phyloP scores from a whole-genome alignment of 2,797 vertebrate genomes.

The Trichosurus vulpecula region DNA sequence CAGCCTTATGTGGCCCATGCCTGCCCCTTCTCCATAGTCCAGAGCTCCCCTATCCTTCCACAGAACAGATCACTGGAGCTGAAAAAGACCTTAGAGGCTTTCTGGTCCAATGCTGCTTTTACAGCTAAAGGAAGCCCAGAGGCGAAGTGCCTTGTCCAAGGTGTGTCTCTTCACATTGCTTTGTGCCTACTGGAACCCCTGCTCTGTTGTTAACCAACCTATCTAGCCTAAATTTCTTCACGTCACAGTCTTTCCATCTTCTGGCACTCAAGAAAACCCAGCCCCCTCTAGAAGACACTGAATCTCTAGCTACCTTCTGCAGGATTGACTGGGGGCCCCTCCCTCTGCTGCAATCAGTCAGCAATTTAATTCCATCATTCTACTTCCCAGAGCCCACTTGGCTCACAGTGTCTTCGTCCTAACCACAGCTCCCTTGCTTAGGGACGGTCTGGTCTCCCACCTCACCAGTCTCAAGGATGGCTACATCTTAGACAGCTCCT shows the following conservation, averaged over 20 bases:
- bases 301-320: not conserved
- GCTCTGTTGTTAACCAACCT: not conserved
- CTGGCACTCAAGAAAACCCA: too few species aligned
- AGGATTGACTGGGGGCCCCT: not conserved
- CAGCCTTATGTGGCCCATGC: too few species aligned
- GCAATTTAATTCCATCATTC: not conserved
- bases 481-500: not conserved
- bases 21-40: not conserved
- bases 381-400: not conserved
- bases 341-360: not conserved
- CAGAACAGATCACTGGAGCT: not conserved
- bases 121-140: not conserved
- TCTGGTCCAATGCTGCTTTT: not conserved
- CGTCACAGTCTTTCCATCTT: not conserved
- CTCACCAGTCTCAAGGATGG: not conserved
- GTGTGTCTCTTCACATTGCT: not conserved
- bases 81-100: not conserved
- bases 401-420: not conserved
- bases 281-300: not conserved
- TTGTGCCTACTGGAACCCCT: not conserved
- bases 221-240: not conserved
- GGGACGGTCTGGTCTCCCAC: not conserved
- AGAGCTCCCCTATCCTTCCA: not conserved
- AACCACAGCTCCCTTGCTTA: not conserved
- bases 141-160: not conserved